A percentile compares a stretch with the other conserved stretches of the same genome.
These are phyloP conservation scores for Thermophis baileyi DNA, from an alignment of 2,113 vertebrate species.

Conservation along the genomic window DNA sequence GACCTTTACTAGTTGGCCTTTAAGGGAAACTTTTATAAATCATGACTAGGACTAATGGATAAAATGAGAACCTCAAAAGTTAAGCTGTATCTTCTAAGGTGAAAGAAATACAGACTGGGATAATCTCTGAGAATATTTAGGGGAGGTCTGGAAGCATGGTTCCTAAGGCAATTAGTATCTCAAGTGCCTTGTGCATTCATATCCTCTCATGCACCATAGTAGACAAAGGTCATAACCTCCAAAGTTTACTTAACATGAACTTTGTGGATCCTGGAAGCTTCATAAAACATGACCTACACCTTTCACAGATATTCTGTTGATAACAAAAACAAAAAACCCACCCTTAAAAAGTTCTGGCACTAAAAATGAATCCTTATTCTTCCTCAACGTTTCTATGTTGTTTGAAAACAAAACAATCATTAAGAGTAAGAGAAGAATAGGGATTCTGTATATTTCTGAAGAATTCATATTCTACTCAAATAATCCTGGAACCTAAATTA, in stretches of 20 bases:
- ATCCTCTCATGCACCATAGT: conserved; percentile 11
- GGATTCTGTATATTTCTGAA: conserved; percentile 66
- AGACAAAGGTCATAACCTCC: conserved; percentile 34
- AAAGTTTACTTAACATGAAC: conserved; percentile 9
- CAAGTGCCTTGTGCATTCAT: background rate
- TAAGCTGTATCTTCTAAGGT: background rate
- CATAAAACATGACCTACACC: conserved; percentile 51
- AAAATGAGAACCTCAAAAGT: background rate
- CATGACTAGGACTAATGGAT: background rate
- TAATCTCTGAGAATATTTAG: background rate
- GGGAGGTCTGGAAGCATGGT: background rate
- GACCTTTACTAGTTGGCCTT: background rate
- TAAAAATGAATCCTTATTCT: conserved; percentile 29
- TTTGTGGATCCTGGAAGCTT: conserved; percentile 32
- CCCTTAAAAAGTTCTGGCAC: background rate
- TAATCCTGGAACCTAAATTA: conserved; percentile 67
- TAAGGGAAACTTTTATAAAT: background rate
- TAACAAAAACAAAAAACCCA: background rate
- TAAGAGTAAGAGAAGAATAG: background rate
- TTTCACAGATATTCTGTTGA: conserved; percentile 31
- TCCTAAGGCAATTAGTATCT: background rate
- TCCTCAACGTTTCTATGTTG: conserved; percentile 39
- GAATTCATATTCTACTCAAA: conserved; percentile 67
- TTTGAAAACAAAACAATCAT: conserved; percentile 29
- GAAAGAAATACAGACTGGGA: background rate